Evolutionary conservation across 2,888 invertebrate genomes (phyloP).

Genomic region (Pogonocherus hispidulus): DNA sequence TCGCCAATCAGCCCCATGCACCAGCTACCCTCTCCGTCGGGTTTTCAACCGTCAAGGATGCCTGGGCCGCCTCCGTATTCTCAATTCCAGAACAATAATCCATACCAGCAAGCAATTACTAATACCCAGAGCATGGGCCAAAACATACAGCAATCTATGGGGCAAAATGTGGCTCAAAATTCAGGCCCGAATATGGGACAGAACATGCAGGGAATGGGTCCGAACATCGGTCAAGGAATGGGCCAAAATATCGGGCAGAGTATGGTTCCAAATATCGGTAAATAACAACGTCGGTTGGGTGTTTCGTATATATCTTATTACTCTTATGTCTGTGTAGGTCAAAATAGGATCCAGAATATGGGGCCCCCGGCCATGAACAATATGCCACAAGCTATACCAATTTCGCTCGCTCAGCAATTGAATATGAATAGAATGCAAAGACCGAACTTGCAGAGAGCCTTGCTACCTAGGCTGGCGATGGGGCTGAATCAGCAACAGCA

Average conservation of each 20-base stretch:
- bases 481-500: slow-evolving; percentile 60
- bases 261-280: slow-evolving; percentile 13
- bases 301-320: not conserved
- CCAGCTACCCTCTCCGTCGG: slow-evolving; percentile 54
- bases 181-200: slow-evolving; percentile 26
- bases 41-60: slow-evolving; percentile 45
- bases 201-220: slow-evolving; percentile 31
- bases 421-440: slow-evolving; percentile 52
- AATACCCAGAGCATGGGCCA: slow-evolving; percentile 58
- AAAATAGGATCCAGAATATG: slow-evolving; percentile 52
- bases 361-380: slow-evolving; percentile 52
- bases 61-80: slow-evolving; percentile 48
- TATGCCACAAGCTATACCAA: slow-evolving; percentile 54
- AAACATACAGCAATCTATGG: slow-evolving; percentile 42
- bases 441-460: slow-evolving; percentile 52
- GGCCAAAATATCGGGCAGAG: slow-evolving; percentile 1
- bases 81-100: slow-evolving; percentile 42
- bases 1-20: slow-evolving; percentile 58
- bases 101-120: slow-evolving; percentile 49
- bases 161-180: slow-evolving; percentile 42
- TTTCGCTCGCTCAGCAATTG: slow-evolving; percentile 63
- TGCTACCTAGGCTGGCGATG: slow-evolving; percentile 55
- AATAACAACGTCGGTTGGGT: not conserved
- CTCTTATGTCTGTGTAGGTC: slow-evolving; percentile 28
- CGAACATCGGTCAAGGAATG: not conserved